Percentiles rank a stretch among this genome's conserved stretches.
Evolutionary conservation across 2,797 vertebrate genomes (phyloP).

Genomic region (Ispidina picta): DNA sequence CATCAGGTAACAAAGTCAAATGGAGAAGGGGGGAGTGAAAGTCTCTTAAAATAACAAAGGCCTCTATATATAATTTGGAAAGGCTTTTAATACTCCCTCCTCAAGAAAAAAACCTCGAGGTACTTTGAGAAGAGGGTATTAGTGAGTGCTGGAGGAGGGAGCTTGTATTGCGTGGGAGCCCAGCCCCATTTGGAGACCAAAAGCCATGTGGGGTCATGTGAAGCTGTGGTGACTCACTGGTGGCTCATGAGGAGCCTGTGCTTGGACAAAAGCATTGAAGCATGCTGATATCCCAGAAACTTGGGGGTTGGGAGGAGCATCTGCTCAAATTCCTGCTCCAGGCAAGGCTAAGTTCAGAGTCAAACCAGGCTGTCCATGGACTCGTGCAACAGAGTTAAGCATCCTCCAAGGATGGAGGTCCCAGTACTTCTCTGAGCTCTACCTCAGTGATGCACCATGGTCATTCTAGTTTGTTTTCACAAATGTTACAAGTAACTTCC

Average conservation of each 20-base stretch:
- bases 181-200: background rate
- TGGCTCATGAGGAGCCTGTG: background rate
- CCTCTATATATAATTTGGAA: background rate
- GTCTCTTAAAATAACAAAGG: conserved; percentile 49
- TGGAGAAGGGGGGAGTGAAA: background rate
- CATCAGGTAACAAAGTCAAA: conserved; percentile 74
- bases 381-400: background rate
- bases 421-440: background rate
- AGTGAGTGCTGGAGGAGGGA: background rate
- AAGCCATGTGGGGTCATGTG: accelerated
- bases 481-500: accelerated
- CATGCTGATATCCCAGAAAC: background rate
- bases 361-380: background rate
- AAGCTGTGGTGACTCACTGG: background rate
- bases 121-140: background rate
- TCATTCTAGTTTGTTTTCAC: background rate
- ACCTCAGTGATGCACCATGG: accelerated
- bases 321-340: background rate
- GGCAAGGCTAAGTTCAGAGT: background rate
- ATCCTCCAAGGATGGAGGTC: background rate
- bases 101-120: conserved; percentile 32
- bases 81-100: background rate
- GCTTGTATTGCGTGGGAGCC: background rate
- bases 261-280: background rate
- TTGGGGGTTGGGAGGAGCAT: accelerated